These are phyloP conservation scores for Neostethus bicornis DNA, from an alignment of 2,797 vertebrate genomes.

Conservation along the genomic window DNA sequence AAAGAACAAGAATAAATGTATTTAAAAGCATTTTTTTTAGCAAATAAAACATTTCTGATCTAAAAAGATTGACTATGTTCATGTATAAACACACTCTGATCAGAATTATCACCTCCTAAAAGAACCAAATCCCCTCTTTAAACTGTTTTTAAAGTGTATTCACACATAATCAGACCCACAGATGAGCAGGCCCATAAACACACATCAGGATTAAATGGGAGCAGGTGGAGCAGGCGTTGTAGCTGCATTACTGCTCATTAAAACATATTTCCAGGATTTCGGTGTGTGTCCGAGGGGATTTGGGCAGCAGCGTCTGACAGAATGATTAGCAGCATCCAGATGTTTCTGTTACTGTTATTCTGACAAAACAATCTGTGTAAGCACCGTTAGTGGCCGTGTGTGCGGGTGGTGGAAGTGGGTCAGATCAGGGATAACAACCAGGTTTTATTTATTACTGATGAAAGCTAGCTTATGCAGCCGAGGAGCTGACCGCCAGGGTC, in stretches of 20 bases:
- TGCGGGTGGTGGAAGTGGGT: not conserved
- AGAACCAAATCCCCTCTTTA: no score
- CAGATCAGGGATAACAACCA: not conserved
- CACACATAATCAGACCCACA: no score
- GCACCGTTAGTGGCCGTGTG: not conserved
- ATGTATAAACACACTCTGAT: no score
- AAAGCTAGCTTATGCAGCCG: no score
- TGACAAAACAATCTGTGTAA: constrained; percentile 48
- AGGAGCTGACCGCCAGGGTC: no score
- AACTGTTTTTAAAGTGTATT: no score
- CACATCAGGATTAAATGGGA: constrained; percentile 66
- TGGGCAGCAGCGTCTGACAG: constrained; percentile 25
- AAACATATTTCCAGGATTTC: constrained; percentile 66
- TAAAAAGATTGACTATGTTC: no score
- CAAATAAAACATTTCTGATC: no score
- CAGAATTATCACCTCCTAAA: no score
- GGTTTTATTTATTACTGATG: not conserved
- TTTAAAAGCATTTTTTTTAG: no score
- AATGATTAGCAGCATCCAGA: constrained; percentile 66
- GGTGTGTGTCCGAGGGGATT: constrained; percentile 50
- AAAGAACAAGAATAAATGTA: no score
- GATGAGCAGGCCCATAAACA: constrained; percentile 26
- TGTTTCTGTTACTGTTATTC: constrained; percentile 53
- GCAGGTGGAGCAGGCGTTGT: constrained; percentile 62
- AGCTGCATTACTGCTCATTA: constrained; percentile 68